Evolutionary conservation across 2,888 invertebrate genomes (phyloP), one percentile per base, ranked within the genome.

Genomic region (Falcaria lacertinaria): DNA sequence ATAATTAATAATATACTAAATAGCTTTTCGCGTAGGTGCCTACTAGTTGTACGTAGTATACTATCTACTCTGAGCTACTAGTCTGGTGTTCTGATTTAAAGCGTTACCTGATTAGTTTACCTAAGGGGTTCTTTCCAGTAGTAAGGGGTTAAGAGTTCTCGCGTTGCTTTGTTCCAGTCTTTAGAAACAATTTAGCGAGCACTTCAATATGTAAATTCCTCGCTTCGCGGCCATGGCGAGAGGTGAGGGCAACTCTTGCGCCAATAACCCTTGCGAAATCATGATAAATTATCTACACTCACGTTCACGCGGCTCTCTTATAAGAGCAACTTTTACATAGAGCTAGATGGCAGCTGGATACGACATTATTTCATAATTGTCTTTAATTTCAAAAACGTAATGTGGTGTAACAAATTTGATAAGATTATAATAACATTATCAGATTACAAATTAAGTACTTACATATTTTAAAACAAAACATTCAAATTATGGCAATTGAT

Each of bases 211-310:
- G 79, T 76, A 80, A 79, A 81, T 82, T 77, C 74, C 76, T 49
- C 55, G 68, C 58, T 66, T 63, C 59, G 66, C 62, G 68, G 68
- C 66, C 65, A 57, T 56, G 60, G 60, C 60, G 53, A 60, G 59
- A 54, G 58, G 66, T 50, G 57, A 55, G 56, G 54, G 65, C 72
- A 76, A 81, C 83, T 80, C 82, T 83, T 78, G 74, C 69, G 72
- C 79, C 83, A 80, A 81, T 85, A 88, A 84, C 86, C 85, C 80
- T 82, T 73, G 71, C 71, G 70, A 79, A 86, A 87, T 88, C 84
- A 86, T 87, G 86, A 88, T 87, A 80, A 89, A 88, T 88, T 86
- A 89, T 87, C 84, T 75, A 76, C 85, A 81, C 84, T 84, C 82
- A 81, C 82, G 82, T 74, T 71, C 69, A 56, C 72, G 67, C 65